Evolutionary conservation across 2,888 invertebrate genomes (phyloP), one percentile per base, ranked within the genome.

Genomic region (Sympetrum striolatum): DNA sequence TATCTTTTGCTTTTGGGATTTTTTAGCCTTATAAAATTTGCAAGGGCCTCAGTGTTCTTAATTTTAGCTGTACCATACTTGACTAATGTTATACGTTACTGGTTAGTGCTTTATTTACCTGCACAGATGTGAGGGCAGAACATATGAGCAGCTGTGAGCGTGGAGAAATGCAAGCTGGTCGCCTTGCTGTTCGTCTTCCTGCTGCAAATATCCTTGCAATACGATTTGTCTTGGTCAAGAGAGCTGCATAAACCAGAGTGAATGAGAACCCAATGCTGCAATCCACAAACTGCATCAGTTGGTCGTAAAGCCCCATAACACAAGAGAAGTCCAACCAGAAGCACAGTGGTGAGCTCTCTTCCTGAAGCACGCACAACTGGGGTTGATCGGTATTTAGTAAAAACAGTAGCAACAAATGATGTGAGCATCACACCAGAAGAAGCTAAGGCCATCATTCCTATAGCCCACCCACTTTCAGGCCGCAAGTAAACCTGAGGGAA

Each of bases 281-380:
- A 96, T 60, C 98, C 97, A 93, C 98, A 98, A 58, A 99, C 96
- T 92, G 98, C 95, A 93, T 99, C 97, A 35, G 97, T 97, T 0
- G 98, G 97, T 91, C 97, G 96, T 92, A 98, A 95, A 90, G 99
- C 97, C 91, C 97, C 96, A 94, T 98, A 98, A 94, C 98, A 98
- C 95, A 98, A 96, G 92, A 98, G 95, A 92, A 98, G 97, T 4
- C 98, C 98, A 73, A 96, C 96, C 91, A 99, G 95, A 80, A 99
- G 96, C 73, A 99, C 97, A 94, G 98, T 99, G 91, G 97, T 97
- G 91, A 98, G 94, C 94, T 98, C 98, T 81, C 98, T 95, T 64
- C 99, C 99, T 25, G 98, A 98, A 64, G 99, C 98, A 92, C 99
- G 96, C n/a, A 99, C 99, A 90, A 99, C 98, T 0, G 99, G 99